Evolutionary conservation across 1,140 invertebrate species (phyloP), one percentile per base, ranked within the genome.

Genomic region (Colletes latitarsis): DNA sequence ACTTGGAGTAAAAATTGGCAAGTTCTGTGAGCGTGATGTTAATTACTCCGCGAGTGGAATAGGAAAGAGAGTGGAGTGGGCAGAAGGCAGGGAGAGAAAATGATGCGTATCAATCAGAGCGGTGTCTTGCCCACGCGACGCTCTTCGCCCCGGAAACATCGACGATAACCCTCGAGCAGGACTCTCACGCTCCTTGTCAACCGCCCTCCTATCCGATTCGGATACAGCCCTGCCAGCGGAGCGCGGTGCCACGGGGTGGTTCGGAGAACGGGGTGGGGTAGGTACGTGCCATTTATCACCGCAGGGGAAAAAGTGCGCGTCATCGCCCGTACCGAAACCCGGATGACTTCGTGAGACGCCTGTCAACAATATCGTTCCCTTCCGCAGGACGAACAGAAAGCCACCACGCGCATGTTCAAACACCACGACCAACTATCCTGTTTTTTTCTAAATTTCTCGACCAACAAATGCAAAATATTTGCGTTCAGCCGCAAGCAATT

Each of bases 261-360:
- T 57, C 64, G 10, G 68, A 64, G 53, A 63, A 46, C 46, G 81
- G 81, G 72, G 77, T 57, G 53, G 77, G 58, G 52, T 78, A 86
- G 81, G 85, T 82, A 84, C 82, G 83, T 83, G 84, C 88, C 91
- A 92, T 92, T 92, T 92, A 92, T 92, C 91, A 92, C 88, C 63
- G 82, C 82, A 49, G 88, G 89, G 90, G 86, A 90, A 92, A 92
- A 91, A 90, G 86, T 88, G 86, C 90, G 75, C 80, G 90, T 92
- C 91, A 92, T 91, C 87, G 82, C 75, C 81, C 87, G 88, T 87
- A 87, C 85, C 83, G 81, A 90, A 91, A 90, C 85, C 86, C 89
- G 73, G 84, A 91, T 92, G 89, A 91, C 90, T 92, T 88, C 89
- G 90, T 90, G 90, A 89, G 87, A 89, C 82, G 90, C 89, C 87